phyloP scores from a whole-genome alignment of 2,113 vertebrate genomes.

The Helogale parvula region DNA sequence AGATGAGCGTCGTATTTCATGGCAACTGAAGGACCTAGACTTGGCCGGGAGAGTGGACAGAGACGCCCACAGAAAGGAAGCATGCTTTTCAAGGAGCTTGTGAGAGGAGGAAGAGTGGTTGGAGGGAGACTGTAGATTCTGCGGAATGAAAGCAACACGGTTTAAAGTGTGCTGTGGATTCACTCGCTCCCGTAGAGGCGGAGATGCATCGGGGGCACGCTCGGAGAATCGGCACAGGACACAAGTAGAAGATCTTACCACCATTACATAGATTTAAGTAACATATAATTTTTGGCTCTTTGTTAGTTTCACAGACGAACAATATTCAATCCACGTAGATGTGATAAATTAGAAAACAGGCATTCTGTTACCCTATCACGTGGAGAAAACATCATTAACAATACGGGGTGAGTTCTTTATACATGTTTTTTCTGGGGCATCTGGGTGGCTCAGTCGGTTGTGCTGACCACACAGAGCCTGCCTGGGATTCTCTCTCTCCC shows the following conservation, averaged over 20 bases:
- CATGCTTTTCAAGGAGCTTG: constrained; percentile 41
- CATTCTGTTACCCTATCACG: not conserved
- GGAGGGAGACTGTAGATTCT: not conserved
- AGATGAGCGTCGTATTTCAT: not conserved
- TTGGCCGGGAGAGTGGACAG: constrained; percentile 40
- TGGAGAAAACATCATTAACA: not conserved
- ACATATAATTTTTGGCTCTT: not conserved
- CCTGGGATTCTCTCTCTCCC: no score
- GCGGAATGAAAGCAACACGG: not conserved
- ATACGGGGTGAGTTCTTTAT: not conserved
- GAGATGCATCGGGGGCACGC: fast-evolving
- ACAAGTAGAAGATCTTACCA: not conserved
- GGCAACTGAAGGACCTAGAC: not conserved
- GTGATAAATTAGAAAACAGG: not conserved
- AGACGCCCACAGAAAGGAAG: not conserved
- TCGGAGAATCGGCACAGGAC: fast-evolving
- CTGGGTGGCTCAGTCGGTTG: no score
- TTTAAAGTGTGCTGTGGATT: not conserved
- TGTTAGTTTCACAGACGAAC: not conserved
- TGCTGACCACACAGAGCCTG: no score
- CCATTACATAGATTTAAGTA: not conserved
- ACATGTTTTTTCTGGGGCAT: not conserved
- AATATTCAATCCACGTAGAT: not conserved
- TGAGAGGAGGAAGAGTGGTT: not conserved
- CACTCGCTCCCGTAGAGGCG: fast-evolving